Conservation (phyloP, 1,140 invertebrate genomes). For the Holotrichia oblita region DNA sequence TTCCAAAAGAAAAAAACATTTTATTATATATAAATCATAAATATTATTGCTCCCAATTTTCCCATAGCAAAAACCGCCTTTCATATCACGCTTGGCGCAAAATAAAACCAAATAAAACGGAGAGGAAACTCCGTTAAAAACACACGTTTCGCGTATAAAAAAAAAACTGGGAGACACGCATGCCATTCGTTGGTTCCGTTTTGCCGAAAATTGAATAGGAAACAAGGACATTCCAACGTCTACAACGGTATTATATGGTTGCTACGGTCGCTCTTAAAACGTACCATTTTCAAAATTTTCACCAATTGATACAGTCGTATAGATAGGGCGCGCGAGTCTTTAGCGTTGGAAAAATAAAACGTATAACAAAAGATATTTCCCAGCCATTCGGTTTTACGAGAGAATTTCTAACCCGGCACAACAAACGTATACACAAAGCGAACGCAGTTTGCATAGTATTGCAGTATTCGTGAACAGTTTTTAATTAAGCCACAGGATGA, state of each 20-base stretch:
- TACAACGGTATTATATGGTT: not conserved
- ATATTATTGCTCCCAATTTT: constrained; percentile 12
- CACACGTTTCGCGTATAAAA: not conserved
- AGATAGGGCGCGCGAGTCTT: not conserved
- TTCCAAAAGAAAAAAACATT: not conserved
- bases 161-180: not conserved
- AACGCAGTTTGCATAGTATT: constrained; percentile 2
- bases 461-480: constrained; percentile 2
- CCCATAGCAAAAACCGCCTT: not conserved
- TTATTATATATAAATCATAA: constrained; percentile 22
- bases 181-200: not conserved
- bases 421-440: not conserved
- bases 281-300: not conserved
- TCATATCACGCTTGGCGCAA: not conserved
- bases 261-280: not conserved
- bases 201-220: not conserved
- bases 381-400: not conserved
- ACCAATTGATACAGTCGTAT: not conserved
- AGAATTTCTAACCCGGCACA: not conserved
- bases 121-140: not conserved
- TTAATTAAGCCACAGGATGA: constrained; percentile 12
- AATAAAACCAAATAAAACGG: not conserved
- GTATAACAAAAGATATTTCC: not conserved
- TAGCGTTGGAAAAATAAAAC: not conserved
- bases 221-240: constrained; percentile 2